These are phyloP conservation scores for Pardosa pseudoannulata DNA, from an alignment of 2,888 invertebrate species.

Conservation along the genomic window DNA sequence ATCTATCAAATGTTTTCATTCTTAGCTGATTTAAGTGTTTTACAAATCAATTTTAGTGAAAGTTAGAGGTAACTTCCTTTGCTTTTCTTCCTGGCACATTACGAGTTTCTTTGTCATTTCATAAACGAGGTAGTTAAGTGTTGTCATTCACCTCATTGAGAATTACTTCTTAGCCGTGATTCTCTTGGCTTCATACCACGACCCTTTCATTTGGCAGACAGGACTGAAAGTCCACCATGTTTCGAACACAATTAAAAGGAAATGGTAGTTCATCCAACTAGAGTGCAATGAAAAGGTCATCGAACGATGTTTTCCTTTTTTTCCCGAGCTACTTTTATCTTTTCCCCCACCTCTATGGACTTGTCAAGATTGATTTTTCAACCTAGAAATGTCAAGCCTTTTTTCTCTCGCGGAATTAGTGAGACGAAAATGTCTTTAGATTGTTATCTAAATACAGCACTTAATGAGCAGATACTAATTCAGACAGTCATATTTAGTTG, in stretches of 20 bases:
- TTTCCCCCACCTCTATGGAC: not conserved
- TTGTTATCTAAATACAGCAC: too few species aligned
- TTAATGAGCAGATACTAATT: too few species aligned
- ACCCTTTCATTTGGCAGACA: not conserved
- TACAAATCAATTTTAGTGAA: too few species aligned
- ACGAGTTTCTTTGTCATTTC: too few species aligned
- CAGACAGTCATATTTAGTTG: too few species aligned
- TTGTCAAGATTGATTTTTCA: not conserved
- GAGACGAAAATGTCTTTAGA: too few species aligned
- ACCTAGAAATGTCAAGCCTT: not conserved
- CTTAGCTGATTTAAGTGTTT: too few species aligned
- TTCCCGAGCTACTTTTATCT: not conserved
- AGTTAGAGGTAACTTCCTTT: too few species aligned
- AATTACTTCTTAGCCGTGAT: slow-evolving; percentile 5
- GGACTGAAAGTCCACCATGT: not conserved
- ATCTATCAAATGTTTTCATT: too few species aligned
- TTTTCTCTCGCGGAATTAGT: not conserved
- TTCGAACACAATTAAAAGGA: not conserved
- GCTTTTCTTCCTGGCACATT: too few species aligned
- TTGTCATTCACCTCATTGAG: too few species aligned
- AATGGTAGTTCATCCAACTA: not conserved
- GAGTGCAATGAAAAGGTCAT: slow-evolving; percentile 4
- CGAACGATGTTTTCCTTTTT: not conserved
- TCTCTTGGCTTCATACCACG: slow-evolving; percentile 28
- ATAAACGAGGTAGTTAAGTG: too few species aligned